Evolutionary conservation across 2,888 invertebrate species (phyloP), one percentile per base, ranked within the genome.

Genomic region (Parthenolecanium corni): DNA sequence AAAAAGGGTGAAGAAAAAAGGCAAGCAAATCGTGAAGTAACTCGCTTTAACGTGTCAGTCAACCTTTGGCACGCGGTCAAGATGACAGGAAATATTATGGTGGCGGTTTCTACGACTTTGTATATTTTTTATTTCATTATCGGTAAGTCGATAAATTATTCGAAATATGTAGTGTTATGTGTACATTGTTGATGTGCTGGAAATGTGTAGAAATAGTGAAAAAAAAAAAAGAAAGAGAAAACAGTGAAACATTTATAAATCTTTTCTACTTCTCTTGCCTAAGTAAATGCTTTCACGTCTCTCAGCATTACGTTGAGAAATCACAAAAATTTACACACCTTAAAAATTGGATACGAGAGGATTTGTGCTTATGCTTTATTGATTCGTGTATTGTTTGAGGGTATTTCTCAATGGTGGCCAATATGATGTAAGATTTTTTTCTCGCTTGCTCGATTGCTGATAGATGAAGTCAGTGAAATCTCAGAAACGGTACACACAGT

Each of bases 41-140:
- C 57, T 44, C 44, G 57, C 18, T 25, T 25, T 25, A 46, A 57
- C 57, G 57, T 57, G 57, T 57, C 57, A 57, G 57, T 57, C 46
- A 46, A 57, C 57, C 25, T 57, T 57, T 57, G 5, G 46, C 57
- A 57, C 57, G 57, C 57, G 57, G 46, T 57, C 57, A 57, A 46
- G 57, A 57, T 57, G 57, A 57, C 46, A 44, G 31, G 25, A 46
- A 46, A 24, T 36, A 57, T 24, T 18, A 46, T 38, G 40, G 24
- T 46, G 18, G 46, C 31, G 57, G 46, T 24, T 24, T 42, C 44
- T 24, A 46, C 31, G 4, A 4, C 44, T 57, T 46, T 57, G 44
- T 57, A 44, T 20, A 25, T 46, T 44, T 25, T 31, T 25, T 42
- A 46, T 57, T 57, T 57, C 31, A 54, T 42, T 54, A 54, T 23